Percentiles rank a stretch among this genome's conserved stretches.
These are phyloP conservation scores for Chroicocephalus ridibundus DNA, from an alignment of 2,113 vertebrate species.

Conservation along the genomic window DNA sequence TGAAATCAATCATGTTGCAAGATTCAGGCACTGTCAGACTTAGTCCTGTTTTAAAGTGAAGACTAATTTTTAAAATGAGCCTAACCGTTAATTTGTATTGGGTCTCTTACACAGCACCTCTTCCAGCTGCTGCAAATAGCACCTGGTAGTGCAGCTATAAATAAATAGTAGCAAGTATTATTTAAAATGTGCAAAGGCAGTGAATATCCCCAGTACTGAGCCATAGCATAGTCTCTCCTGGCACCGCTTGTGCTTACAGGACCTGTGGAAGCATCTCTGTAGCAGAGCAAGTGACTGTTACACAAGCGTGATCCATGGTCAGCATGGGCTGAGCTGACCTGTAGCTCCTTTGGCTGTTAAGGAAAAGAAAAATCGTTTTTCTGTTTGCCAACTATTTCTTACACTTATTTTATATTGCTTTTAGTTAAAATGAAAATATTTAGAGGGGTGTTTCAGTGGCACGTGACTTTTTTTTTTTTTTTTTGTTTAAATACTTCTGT, in stretches of 20 bases:
- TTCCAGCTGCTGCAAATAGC: not conserved
- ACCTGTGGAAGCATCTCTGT: not conserved
- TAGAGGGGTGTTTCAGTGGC: not conserved
- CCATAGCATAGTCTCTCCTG: not conserved
- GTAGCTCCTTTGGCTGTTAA: not conserved
- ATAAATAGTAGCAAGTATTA: not conserved
- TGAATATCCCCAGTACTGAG: not conserved
- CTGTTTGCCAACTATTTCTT: not conserved
- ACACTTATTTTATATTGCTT: not conserved
- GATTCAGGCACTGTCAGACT: not conserved
- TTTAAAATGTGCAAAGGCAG: not conserved
- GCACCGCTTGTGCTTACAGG: not conserved
- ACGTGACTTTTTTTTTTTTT: not conserved
- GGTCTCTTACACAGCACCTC: not conserved
- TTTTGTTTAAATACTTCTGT: not conserved
- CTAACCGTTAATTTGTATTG: not conserved
- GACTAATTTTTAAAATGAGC: not conserved
- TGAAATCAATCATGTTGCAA: not conserved
- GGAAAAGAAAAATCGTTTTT: not conserved
- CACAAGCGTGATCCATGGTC: fast-evolving
- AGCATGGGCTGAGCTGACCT: not conserved
- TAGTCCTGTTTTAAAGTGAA: not conserved
- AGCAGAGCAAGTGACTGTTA: not conserved
- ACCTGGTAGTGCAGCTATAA: not conserved
- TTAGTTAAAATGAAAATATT: not conserved